These are phyloP conservation scores for Zaprionus africanus DNA, from an alignment of 1,140 invertebrate species.

Conservation along the genomic window DNA sequence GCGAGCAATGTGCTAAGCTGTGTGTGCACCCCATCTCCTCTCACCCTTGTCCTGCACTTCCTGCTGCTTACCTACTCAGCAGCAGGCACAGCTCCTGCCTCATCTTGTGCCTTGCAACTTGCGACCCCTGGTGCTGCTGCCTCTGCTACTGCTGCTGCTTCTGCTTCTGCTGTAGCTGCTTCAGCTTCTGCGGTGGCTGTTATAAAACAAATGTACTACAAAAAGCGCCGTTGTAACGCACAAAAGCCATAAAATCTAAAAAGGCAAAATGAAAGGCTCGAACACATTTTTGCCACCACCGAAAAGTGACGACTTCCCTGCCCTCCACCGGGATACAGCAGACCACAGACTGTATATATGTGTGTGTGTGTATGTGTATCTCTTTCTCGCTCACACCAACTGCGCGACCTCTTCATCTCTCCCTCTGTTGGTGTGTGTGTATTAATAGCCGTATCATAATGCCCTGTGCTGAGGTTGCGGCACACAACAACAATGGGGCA, in stretches of 20 bases:
- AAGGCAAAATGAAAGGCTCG: slow-evolving; percentile 79
- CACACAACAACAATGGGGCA: slow-evolving; percentile 43
- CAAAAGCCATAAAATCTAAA: slow-evolving; percentile 81
- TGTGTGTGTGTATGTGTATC: not conserved
- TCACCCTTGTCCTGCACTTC: slow-evolving; percentile 14
- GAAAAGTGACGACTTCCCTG: slow-evolving; percentile 42
- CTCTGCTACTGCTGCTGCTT: slow-evolving; percentile 16
- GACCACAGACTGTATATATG: slow-evolving; percentile 10
- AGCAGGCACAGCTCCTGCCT: not conserved
- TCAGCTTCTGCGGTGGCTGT: slow-evolving; percentile 64
- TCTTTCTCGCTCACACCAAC: not conserved
- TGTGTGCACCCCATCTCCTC: slow-evolving; percentile 15
- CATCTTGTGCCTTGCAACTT: slow-evolving; percentile 8
- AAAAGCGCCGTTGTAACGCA: slow-evolving; percentile 79
- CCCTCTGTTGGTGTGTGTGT: slow-evolving; percentile 43
- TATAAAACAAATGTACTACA: slow-evolving; percentile 82
- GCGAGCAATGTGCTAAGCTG: slow-evolving; percentile 79
- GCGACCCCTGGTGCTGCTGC: slow-evolving; percentile 40
- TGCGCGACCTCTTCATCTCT: not conserved
- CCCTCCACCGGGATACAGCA: slow-evolving; percentile 14
- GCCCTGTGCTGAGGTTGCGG: slow-evolving; percentile 61
- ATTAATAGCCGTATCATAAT: slow-evolving; percentile 70
- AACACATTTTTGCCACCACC: slow-evolving; percentile 76
- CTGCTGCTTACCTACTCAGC: slow-evolving; percentile 17
- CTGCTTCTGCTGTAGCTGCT: slow-evolving; percentile 36